phyloP scores from a whole-genome alignment of 2,888 invertebrate genomes.

The Nezara viridula region DNA sequence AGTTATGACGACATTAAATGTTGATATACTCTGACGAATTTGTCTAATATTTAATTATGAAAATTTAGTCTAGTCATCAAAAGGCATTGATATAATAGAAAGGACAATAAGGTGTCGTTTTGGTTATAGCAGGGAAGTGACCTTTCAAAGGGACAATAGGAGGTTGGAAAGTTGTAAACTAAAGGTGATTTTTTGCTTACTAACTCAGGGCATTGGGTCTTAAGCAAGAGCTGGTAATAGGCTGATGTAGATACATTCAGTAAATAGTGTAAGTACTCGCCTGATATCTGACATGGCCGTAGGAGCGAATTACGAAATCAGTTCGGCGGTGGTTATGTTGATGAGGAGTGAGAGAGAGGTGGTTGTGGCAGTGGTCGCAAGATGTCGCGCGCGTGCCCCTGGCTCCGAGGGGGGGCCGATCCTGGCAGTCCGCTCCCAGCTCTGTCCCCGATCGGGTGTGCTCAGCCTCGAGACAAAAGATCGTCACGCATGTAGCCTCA shows the following conservation, averaged over 20 bases:
- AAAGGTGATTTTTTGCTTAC: constrained; percentile 53
- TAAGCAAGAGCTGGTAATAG: background rate
- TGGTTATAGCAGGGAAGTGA: constrained; percentile 20
- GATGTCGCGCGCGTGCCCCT: constrained; percentile 71
- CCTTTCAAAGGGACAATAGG: constrained; percentile 16
- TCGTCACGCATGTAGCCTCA: constrained; percentile 58
- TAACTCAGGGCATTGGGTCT: background rate
- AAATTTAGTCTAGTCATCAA: background rate
- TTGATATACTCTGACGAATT: background rate
- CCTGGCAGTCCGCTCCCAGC: constrained; percentile 46
- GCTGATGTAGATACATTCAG: background rate
- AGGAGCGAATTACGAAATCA: constrained; percentile 20
- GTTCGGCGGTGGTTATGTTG: constrained; percentile 47
- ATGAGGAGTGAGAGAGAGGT: constrained; percentile 67
- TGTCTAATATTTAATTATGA: background rate
- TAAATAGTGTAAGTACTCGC: background rate
- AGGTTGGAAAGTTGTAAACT: constrained; percentile 33
- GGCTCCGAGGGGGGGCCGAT: constrained; percentile 62
- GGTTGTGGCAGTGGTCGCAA: constrained; percentile 69
- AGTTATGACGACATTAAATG: background rate
- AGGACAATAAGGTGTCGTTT: constrained; percentile 21
- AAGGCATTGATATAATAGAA: background rate
- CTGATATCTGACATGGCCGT: constrained; percentile 38
- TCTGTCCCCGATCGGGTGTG: constrained; percentile 12
- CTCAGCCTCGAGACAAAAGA: constrained; percentile 64